phyloP scores from a whole-genome alignment of 2,888 invertebrate genomes.

The Platycheirus rosarum region DNA sequence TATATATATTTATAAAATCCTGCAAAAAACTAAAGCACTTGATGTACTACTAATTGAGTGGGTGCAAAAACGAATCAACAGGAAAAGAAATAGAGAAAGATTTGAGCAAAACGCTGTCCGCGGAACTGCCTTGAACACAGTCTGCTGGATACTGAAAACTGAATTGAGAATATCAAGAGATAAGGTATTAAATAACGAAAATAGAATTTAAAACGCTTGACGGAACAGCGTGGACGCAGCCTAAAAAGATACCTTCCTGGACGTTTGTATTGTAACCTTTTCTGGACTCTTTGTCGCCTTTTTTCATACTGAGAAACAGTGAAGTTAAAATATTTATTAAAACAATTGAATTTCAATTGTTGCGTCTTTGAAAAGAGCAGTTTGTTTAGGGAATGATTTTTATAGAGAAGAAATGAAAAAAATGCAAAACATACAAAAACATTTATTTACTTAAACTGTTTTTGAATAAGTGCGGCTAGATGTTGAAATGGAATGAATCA shows the following conservation, averaged over 20 bases:
- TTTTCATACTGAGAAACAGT: neutral
- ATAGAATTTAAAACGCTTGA: slow-evolving; percentile 33
- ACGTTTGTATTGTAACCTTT: slow-evolving; percentile 14
- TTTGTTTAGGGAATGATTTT: no score
- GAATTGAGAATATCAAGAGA: slow-evolving; percentile 47
- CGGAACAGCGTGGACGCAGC: slow-evolving; percentile 4
- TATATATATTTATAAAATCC: no score
- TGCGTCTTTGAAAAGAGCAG: neutral
- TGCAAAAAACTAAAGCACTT: no score
- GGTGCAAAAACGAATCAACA: neutral
- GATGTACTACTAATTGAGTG: no score
- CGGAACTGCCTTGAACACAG: slow-evolving; percentile 59
- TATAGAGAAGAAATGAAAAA: no score
- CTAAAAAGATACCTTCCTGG: slow-evolving; percentile 26
- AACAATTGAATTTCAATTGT: slow-evolving; percentile 27
- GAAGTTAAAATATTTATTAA: slow-evolving; percentile 46
- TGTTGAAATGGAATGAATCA: no score
- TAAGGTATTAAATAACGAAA: slow-evolving; percentile 68
- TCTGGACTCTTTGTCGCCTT: neutral
- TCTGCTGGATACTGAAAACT: slow-evolving; percentile 64
- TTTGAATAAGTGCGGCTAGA: no score
- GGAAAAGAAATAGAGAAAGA: neutral
- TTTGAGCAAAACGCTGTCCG: slow-evolving; percentile 17
- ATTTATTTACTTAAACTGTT: no score
- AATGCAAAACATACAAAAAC: no score